Percentiles rank a stretch among this genome's conserved stretches.
Conservation (phyloP, 1,140 invertebrate species). For the Aphidius ervi region DNA sequence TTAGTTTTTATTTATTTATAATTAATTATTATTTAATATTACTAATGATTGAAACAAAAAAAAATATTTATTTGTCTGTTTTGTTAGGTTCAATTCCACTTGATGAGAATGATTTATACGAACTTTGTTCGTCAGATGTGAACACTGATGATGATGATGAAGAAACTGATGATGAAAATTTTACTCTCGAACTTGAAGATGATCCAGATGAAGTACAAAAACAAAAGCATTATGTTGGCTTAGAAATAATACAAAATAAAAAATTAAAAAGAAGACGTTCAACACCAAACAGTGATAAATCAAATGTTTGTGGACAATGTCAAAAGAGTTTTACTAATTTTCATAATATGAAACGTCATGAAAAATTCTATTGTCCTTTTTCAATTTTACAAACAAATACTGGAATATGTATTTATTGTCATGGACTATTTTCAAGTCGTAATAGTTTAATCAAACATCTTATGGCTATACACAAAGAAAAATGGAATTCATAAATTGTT, state of each 20-base stretch:
- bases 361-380: conserved; percentile 46
- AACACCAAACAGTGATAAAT: conserved; percentile 1
- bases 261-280: too few relatives aligned
- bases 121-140: background rate
- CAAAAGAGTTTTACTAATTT: conserved; percentile 36
- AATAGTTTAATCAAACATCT: conserved; percentile 35
- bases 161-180: conserved; percentile 3
- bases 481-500: background rate
- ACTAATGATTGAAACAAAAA: too few relatives aligned
- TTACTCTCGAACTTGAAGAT: background rate
- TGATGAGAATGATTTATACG: too few relatives aligned
- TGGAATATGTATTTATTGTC: conserved; percentile 35
- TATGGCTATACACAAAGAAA: conserved; percentile 24
- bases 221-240: background rate
- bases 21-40: too few relatives aligned
- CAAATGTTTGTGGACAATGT: conserved; percentile 31
- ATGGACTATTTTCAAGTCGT: conserved; percentile 32
- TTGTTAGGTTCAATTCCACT: too few relatives aligned
- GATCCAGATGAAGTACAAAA: conserved; percentile 12
- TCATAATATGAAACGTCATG: conserved; percentile 40
- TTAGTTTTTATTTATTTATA: too few relatives aligned
- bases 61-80: too few relatives aligned
- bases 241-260: background rate
- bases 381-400: conserved; percentile 31
- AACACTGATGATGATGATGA: background rate